Evolutionary conservation across 2,113 vertebrate species (phyloP), one percentile per base, ranked within the genome.

Genomic region (Monarcha castaneiventris): DNA sequence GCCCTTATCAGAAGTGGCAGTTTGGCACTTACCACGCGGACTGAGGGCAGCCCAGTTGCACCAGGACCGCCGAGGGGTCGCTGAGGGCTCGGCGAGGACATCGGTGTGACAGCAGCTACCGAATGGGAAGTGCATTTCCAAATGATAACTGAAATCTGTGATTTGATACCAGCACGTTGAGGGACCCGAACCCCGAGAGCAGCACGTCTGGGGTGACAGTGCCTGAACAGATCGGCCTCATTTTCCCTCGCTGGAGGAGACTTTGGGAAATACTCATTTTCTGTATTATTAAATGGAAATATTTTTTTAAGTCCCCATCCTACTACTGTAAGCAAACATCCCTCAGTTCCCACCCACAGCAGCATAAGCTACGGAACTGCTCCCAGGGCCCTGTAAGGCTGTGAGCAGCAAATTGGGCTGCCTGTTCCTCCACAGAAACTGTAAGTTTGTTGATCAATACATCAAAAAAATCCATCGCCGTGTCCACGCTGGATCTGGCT

Each of bases 1-100:
- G 89, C 37, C 39, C 87, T 13, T 89, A 97, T 61, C 99, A 99
- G 49, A 99, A 99, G 97, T 99, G 99, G 99, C 98, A 98, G 84
- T 99, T 99, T 85, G 98, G 98, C 82, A 97, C 97, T 27, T 99
- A 99, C 97, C 96, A 98, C 17, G 63, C 97, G 4, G 72, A 93
- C 74, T 98, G 97, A 99, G 87, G 62, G 86, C 51, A 66, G 14
- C 32, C 3, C n/a, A 2, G 79, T 1, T 10, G 74, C 46, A 27
- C 35, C 54, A 37, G 83, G 26, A 41, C 22, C 0, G 1, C 35
- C 5, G 7, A 13, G 26, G 48, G 68, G 80, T 22, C 73, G 3
- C 64, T 10, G 20, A 13, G 71, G 92, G 58, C 44, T 20, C 75
- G 30, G 88, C 29, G 5, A 35, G 55, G 84, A 25, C 84, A 4